Conservation (phyloP, 2,888 invertebrate species). For the Panorpa germanica region DNA sequence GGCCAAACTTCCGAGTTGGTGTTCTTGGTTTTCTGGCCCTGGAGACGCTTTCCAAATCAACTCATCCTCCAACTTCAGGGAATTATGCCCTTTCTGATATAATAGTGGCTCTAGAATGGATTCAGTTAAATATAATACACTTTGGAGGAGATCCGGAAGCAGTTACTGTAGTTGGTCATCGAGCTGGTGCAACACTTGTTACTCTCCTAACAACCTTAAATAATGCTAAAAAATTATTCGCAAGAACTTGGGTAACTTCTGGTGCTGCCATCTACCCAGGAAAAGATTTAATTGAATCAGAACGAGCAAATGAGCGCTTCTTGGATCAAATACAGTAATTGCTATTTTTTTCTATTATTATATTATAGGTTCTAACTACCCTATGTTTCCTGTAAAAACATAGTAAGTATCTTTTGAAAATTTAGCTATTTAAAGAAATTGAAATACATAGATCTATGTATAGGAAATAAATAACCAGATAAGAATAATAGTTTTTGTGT, state of each 20-base stretch:
- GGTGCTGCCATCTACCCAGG: constrained; percentile 56
- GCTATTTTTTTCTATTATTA: no score
- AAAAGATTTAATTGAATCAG: constrained; percentile 35
- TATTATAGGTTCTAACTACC: no score
- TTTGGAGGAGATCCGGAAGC: constrained; percentile 66
- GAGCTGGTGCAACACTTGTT: constrained; percentile 69
- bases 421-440: no score
- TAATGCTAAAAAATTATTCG: constrained; percentile 44
- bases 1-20: constrained; percentile 68
- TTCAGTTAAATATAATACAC: constrained; percentile 59
- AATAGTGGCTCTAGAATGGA: constrained; percentile 57
- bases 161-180: constrained; percentile 68
- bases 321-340: constrained; percentile 28
- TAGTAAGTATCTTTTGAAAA: no score
- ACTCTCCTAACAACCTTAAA: constrained; percentile 45
- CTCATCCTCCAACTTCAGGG: constrained; percentile 58
- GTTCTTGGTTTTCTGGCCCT: constrained; percentile 66
- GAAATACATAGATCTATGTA: no score
- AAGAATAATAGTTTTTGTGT: no score
- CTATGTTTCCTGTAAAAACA: no score
- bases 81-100: constrained; percentile 77
- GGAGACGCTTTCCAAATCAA: constrained; percentile 43
- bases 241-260: constrained; percentile 63
- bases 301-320: constrained; percentile 39
- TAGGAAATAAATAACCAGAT: no score